Percentiles rank a stretch among this genome's conserved stretches.
Conservation (phyloP, 2,113 vertebrate genomes). For the Piaya cayana region DNA sequence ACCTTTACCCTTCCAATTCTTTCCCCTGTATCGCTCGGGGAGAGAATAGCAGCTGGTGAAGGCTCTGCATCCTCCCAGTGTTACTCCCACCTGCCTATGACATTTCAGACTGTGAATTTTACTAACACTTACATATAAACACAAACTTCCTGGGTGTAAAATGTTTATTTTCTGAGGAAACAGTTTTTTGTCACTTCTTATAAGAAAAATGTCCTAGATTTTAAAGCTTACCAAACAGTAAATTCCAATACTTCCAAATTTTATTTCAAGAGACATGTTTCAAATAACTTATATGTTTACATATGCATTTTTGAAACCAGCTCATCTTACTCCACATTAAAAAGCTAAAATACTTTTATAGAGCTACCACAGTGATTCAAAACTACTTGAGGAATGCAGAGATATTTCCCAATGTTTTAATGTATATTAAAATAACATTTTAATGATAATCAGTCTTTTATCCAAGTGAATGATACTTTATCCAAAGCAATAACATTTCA, state of each 20-base stretch:
- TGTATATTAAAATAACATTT: background rate
- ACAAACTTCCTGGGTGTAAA: background rate
- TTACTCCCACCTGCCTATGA: background rate
- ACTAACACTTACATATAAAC: background rate
- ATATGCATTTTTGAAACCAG: background rate
- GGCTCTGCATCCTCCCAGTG: background rate
- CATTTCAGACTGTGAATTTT: background rate
- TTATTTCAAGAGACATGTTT: background rate
- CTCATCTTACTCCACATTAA: background rate
- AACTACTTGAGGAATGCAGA: background rate
- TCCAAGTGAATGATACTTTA: background rate
- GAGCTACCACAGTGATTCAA: background rate
- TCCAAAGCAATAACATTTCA: background rate
- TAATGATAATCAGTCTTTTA: background rate
- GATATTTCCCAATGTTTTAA: background rate
- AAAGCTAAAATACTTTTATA: background rate
- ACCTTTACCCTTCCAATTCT: background rate
- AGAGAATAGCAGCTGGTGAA: fast-evolving
- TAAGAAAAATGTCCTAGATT: background rate
- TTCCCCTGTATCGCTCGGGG: background rate
- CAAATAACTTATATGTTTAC: background rate
- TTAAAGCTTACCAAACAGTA: background rate
- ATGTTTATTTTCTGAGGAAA: background rate
- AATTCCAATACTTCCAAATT: background rate
- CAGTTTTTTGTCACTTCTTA: background rate